Evolutionary conservation across 1,140 invertebrate genomes (phyloP), one percentile per base, ranked within the genome.

Genomic region (Tribolium castaneum): DNA sequence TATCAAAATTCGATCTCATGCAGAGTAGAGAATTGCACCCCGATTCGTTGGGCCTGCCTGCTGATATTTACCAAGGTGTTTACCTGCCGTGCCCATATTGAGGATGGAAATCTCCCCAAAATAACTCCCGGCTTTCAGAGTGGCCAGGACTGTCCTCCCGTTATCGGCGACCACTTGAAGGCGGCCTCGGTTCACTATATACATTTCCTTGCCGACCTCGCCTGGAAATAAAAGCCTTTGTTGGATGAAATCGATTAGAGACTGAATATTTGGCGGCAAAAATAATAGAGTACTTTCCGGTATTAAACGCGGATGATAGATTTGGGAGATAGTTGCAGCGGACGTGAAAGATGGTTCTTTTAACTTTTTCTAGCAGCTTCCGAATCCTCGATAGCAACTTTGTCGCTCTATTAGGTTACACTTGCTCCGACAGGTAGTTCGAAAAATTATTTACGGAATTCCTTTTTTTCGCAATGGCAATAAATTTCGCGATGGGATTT

Each of bases 101-200:
- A 99, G 93, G 90, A 99, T 99, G 90, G 96, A 98, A 90, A 99
- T 99, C 92, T 99, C 98, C 82, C 98, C 98, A 90, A 99, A 99
- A 92, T 99, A 99, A 87, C 96, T 98, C 87, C 98, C 98, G 80
- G 97, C 96, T 88, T 97, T 96, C 80, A 99, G 90, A 76, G 97
- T 99, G 80, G 98, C 98, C 85, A 99, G 90, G 50, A 99, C 97
- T 19, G 97, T 98, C 88, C 97, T 96, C 56, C 97, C 97, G 89
- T 99, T 98, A 89, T 98, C 97, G 12, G 96, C 96, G 34, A 99
- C 97, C 80, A 99, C 98, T 88, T 99, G 97, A 49, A 99, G 92
- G 81, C 95, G 91, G 77, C 98, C 98, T 81, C 97, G 90, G 89
- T 98, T 99, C 80, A 99, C 97, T 90, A 99, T 99, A 90, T 99